phyloP scores from a whole-genome alignment of 2,797 vertebrate genomes.

The Spea hammondii region DNA sequence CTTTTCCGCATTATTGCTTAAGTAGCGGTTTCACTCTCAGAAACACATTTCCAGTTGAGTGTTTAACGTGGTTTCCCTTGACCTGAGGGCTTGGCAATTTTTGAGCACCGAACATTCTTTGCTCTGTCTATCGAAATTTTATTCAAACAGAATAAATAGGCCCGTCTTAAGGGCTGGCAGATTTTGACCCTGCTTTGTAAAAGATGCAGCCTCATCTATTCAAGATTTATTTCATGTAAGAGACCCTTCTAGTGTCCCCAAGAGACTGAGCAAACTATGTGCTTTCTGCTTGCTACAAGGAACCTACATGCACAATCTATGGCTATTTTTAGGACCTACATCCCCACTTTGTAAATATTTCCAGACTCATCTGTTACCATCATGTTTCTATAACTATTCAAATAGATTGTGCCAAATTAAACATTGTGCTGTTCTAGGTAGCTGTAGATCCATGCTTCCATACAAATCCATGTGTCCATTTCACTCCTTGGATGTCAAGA shows the following conservation, averaged over 20 bases:
- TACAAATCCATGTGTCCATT: too few relatives aligned
- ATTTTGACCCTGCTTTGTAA: slow-evolving; percentile 39
- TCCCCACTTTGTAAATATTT: too few relatives aligned
- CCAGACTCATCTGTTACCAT: too few relatives aligned
- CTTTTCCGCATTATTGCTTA: slow-evolving; percentile 85
- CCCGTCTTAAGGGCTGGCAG: slow-evolving; percentile 16
- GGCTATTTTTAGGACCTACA: too few relatives aligned
- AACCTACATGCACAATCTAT: too few relatives aligned
- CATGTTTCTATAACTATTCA: too few relatives aligned
- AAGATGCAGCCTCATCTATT: slow-evolving; percentile 40
- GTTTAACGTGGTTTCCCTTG: slow-evolving; percentile 79
- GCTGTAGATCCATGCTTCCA: too few relatives aligned
- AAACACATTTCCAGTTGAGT: slow-evolving; percentile 80
- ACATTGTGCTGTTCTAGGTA: too few relatives aligned
- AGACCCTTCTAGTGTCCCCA: slow-evolving; percentile 20
- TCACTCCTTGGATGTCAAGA: too few relatives aligned
- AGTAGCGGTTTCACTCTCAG: slow-evolving; percentile 84
- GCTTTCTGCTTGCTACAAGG: too few relatives aligned
- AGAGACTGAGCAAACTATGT: slow-evolving; percentile 17
- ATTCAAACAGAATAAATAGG: slow-evolving; percentile 50
- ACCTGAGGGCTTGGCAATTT: slow-evolving; percentile 78
- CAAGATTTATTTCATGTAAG: slow-evolving; percentile 46
- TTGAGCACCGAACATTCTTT: slow-evolving; percentile 68
- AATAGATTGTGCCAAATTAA: too few relatives aligned
- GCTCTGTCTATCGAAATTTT: slow-evolving; percentile 49